phyloP scores from a whole-genome alignment of 2,113 vertebrate genomes.

The Phylloscopus trochilus region DNA sequence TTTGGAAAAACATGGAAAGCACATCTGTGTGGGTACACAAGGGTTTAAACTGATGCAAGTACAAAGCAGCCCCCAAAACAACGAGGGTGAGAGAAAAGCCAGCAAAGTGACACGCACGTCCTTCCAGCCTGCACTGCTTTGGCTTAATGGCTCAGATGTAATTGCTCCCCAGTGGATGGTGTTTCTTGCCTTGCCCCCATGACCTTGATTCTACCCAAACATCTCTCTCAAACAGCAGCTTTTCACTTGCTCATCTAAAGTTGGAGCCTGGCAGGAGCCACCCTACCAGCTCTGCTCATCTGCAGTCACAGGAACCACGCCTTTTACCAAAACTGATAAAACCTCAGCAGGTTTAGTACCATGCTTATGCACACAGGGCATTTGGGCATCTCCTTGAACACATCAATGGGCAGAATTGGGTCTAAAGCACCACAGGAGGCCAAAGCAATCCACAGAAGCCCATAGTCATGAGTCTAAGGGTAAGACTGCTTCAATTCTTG shows the following conservation, averaged over 20 bases:
- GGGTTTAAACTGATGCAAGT: not conserved
- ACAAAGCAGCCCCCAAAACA: rapidly evolving
- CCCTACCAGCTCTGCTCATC: not conserved
- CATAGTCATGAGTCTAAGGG: not conserved
- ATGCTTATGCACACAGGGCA: rapidly evolving
- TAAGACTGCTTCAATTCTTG: not conserved
- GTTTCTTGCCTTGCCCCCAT: not conserved
- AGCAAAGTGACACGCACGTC: not conserved
- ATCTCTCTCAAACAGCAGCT: not conserved
- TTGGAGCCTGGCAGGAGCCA: not conserved
- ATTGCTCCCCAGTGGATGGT: rapidly evolving
- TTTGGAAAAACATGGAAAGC: not conserved
- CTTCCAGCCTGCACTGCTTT: not conserved
- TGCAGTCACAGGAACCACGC: not conserved
- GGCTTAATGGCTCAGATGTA: not conserved
- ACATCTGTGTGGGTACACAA: not conserved
- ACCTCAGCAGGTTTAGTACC: not conserved
- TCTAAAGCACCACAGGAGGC: not conserved
- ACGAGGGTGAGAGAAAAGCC: not conserved
- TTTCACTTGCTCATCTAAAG: not conserved
- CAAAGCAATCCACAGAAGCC: not conserved
- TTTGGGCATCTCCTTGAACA: not conserved
- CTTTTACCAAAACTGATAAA: not conserved
- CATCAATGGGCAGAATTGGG: not conserved
- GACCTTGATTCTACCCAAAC: not conserved